Percentiles rank a stretch among this genome's conserved stretches.
These are phyloP conservation scores for Anguilla megastoma DNA, from an alignment of 2,797 vertebrate genomes.

Conservation along the genomic window DNA sequence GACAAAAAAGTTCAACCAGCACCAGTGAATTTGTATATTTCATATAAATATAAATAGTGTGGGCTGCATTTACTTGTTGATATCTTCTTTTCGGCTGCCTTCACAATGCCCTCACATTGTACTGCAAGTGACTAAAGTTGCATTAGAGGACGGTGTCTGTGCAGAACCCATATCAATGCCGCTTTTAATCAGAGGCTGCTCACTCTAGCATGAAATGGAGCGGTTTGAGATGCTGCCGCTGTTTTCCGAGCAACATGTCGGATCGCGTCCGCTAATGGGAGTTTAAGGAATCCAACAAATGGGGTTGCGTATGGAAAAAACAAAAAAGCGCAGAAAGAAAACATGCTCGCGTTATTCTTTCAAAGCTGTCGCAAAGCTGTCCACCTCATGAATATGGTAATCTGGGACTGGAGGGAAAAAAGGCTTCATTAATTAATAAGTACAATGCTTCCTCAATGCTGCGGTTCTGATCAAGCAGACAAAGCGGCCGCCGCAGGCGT, in stretches of 20 bases:
- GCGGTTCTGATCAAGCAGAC: conserved; percentile 51
- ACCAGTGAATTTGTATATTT: neutral
- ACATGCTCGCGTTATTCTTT: conserved; percentile 66
- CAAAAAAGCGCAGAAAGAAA: conserved; percentile 69
- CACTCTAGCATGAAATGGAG: conserved; percentile 70
- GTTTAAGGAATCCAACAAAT: conserved; percentile 69
- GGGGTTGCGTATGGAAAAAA: conserved; percentile 71
- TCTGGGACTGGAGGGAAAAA: conserved; percentile 61
- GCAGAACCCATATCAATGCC: conserved; percentile 68
- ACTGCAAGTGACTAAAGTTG: conserved; percentile 69
- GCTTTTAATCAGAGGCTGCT: conserved; percentile 67
- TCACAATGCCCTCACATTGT: conserved; percentile 55
- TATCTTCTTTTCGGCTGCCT: conserved; percentile 53
- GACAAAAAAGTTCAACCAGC: neutral
- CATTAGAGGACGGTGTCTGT: conserved; percentile 69
- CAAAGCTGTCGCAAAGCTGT: conserved; percentile 79
- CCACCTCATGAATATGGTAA: conserved; percentile 81
- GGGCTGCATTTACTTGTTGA: conserved; percentile 23
- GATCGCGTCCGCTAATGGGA: conserved; percentile 72
- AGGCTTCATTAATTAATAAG: conserved; percentile 75
- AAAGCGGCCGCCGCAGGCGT: conserved; percentile 34
- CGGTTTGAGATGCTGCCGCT: conserved; percentile 52
- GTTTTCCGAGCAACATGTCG: conserved; percentile 48
- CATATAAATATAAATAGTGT: neutral
- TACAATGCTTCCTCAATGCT: conserved; percentile 72